Conservation (phyloP, 2,888 invertebrate species). For the Drosophila subsilvestris region DNA sequence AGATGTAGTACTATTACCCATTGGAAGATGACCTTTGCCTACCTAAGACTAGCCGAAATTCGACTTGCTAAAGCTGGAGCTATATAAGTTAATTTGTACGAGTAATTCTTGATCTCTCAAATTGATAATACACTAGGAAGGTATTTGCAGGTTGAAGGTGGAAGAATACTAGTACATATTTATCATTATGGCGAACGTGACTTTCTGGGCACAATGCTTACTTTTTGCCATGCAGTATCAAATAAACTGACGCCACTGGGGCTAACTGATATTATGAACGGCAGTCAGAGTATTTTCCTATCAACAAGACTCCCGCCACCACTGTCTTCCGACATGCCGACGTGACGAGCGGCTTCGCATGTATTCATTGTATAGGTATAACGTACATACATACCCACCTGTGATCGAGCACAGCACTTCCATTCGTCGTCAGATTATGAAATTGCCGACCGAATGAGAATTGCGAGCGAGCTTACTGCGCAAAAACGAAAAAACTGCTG, state of each 20-base stretch:
- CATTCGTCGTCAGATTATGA: constrained; percentile 62
- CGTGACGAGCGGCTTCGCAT: constrained; percentile 33
- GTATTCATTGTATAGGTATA: constrained; percentile 1
- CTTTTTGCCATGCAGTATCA: constrained; percentile 39
- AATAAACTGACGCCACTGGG: not conserved
- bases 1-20: no score
- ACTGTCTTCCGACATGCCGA: constrained; percentile 41
- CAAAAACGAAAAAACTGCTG: constrained; percentile 49
- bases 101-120: not conserved
- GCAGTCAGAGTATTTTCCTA: constrained; percentile 5
- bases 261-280: constrained; percentile 27
- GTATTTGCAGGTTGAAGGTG: not conserved
- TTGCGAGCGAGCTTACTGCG: constrained; percentile 58
- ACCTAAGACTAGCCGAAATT: no score
- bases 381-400: constrained; percentile 41
- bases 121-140: constrained; percentile 11
- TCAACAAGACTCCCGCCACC: constrained; percentile 9
- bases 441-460: constrained; percentile 58
- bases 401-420: constrained; percentile 49
- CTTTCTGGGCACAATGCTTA: constrained; percentile 34
- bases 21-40: no score
- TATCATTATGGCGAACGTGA: constrained; percentile 43
- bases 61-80: no score
- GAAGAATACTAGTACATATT: constrained; percentile 19
- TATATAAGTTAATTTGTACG: no score